Base-by-base conservation (phyloP, 2,113 vertebrate species). In the Cebidichthys violaceus region DNA sequence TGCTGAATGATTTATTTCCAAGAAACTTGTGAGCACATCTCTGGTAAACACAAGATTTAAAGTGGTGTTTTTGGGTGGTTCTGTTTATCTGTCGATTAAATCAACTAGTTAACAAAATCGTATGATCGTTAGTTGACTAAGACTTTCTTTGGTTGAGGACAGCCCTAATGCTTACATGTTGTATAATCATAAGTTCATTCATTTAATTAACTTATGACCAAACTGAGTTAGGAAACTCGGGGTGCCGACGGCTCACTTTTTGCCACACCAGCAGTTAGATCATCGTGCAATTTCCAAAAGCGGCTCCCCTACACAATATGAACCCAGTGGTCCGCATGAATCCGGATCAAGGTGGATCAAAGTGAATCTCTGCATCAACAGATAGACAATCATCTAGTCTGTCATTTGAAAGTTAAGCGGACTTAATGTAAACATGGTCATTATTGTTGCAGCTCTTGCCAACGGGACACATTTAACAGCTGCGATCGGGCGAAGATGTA, bases 311-410 rank as follows among this genome's bases (percentile, higher is more conserved):
- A 37, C 65, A 60, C 14, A 33, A 81, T 77, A 62, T 64, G 72
- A 86, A 80, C 43, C 27, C 4, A 37, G 37, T 65, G 69, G 59
- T 86, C 59, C 50, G 83, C 67, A 52, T 75, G 83, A 86, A 75
- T 86, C 64, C 27, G 45, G 83, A 90, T 93, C 85, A 88, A 92
- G 91, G 92, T 88, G 89, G 90, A 94, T 95, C 93, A 94, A 93
- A 92, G 85, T 74, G 87, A 89, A 90, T 86, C 85, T 77, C 57
- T 70, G 55, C 57, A 61, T 91, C 90, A 93, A 94, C 90, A 91
- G 22, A 55, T 55, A 55, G 52, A 90, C 90, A 89, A 87, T 83
- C 67, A 91, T 90, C 66, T 29, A 79, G 61, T 70, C 81, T 72
- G 83, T 88, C 59, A 90, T 91, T 91, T 65, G 9, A 57, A 85